Conservation (phyloP, 2,888 invertebrate species). For the Pemphredon lugubris region DNA sequence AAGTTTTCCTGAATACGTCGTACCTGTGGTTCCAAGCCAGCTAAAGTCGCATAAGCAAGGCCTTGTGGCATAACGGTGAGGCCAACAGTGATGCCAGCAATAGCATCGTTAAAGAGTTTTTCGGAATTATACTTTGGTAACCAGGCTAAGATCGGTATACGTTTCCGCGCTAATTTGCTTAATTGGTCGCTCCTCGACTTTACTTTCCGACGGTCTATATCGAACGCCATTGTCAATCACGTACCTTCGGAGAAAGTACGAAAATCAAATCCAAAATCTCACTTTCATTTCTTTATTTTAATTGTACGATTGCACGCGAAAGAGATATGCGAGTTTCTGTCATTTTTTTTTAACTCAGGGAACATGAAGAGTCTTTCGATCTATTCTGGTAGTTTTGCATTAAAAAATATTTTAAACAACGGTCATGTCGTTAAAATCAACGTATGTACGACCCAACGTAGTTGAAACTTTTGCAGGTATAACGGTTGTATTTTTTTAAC, state of each 20-base stretch:
- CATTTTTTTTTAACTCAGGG: too few species aligned
- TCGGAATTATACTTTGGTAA: constrained; percentile 88
- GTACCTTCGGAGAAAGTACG: constrained; percentile 5
- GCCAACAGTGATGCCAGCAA: constrained; percentile 96
- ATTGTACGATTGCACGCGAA: too few species aligned
- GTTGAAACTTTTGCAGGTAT: too few species aligned
- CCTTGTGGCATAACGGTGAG: constrained; percentile 96
- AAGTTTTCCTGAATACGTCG: too few species aligned
- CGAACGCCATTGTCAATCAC: constrained; percentile 48
- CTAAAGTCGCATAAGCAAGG: constrained; percentile 94
- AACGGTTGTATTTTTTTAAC: too few species aligned
- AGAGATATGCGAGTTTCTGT: too few species aligned
- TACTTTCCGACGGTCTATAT: constrained; percentile 53
- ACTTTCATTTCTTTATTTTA: too few species aligned
- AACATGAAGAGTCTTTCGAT: too few species aligned
- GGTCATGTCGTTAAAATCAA: too few species aligned
- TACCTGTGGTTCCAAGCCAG: constrained; percentile 93
- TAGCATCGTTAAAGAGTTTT: constrained; percentile 90
- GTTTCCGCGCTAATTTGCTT: constrained; percentile 76
- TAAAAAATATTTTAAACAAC: too few species aligned
- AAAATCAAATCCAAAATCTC: background rate
- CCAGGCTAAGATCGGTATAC: constrained; percentile 88
- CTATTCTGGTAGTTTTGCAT: too few species aligned
- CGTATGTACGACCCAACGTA: too few species aligned
- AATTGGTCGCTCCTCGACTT: constrained; percentile 54